Evolutionary conservation across 2,797 vertebrate species (phyloP).

Genomic region (Gobionotothen gibberifrons): DNA sequence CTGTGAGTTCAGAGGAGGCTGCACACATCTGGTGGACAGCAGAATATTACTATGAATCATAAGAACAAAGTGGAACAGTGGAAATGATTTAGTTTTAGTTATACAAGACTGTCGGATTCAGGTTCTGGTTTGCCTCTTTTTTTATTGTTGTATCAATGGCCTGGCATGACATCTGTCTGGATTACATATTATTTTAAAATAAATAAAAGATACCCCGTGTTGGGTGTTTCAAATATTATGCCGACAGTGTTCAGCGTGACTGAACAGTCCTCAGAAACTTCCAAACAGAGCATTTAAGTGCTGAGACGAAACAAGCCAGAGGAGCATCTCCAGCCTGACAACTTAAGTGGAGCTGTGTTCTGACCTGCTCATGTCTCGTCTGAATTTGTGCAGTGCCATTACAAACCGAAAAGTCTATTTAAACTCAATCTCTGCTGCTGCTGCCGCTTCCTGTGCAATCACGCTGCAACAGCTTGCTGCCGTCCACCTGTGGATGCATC

Average conservation of each 20-base stretch:
- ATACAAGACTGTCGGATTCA: background rate
- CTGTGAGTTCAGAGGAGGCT: background rate
- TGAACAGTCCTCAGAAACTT: constrained; percentile 14
- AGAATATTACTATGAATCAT: background rate
- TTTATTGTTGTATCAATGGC: background rate
- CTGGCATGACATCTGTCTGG: constrained; percentile 3
- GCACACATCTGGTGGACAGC: background rate
- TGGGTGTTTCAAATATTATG: background rate
- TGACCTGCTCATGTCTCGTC: constrained; percentile 24
- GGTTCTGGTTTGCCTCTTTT: background rate
- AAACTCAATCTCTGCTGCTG: constrained; percentile 2
- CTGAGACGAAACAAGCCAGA: constrained; percentile 15
- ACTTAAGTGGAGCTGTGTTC: constrained; percentile 25
- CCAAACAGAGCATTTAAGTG: constrained; percentile 8
- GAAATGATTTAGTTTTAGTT: background rate
- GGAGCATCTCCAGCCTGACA: constrained; percentile 14
- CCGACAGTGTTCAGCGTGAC: background rate
- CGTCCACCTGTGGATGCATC: constrained; percentile 31
- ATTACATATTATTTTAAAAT: background rate
- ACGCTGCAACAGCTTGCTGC: constrained; percentile 13
- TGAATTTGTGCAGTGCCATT: constrained; percentile 21
- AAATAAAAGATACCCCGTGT: background rate
- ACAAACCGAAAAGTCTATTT: constrained; percentile 22
- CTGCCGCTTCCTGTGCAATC: constrained; percentile 22
- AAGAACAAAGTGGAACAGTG: background rate